Evolutionary conservation across 2,888 invertebrate species (phyloP).

Genomic region (Periphyllus acericola): DNA sequence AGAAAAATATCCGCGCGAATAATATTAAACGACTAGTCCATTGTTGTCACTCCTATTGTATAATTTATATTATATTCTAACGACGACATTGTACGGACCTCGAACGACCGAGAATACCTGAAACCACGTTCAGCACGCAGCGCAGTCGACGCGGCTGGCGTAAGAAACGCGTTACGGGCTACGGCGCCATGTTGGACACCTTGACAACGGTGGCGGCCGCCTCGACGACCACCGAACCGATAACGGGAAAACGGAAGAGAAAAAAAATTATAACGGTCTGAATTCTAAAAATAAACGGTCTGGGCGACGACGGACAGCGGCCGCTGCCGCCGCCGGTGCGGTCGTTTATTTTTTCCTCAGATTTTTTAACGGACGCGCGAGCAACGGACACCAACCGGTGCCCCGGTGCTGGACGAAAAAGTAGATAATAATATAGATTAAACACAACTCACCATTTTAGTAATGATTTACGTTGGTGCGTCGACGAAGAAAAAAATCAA

Average conservation of each 20-base stretch:
- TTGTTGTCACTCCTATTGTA: too few species aligned
- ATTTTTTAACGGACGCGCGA: not conserved
- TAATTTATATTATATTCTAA: not conserved
- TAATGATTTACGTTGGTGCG: not conserved
- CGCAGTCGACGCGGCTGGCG: not conserved
- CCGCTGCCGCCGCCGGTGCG: conserved; percentile 8
- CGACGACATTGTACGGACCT: not conserved
- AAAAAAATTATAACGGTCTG: conserved; percentile 13
- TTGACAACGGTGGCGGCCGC: not conserved
- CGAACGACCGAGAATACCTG: too few species aligned
- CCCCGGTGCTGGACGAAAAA: not conserved
- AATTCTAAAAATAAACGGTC: conserved; percentile 52
- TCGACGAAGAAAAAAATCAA: conserved; percentile 13
- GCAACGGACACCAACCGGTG: not conserved
- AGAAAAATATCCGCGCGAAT: not conserved
- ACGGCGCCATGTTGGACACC: conserved; percentile 55
- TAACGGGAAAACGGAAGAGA: conserved; percentile 22
- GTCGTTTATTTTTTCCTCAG: not conserved
- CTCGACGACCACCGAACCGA: not conserved
- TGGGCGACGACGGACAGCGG: conserved; percentile 8
- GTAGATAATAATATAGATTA: not conserved
- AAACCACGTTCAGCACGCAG: not conserved
- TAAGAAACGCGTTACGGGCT: conserved; percentile 7
- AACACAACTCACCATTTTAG: conserved; percentile 31
- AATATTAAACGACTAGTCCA: not conserved